Percentiles rank a stretch among this genome's conserved stretches.
These are phyloP conservation scores for Ceratitis capitata DNA, from an alignment of 1,140 invertebrate species.

Conservation along the genomic window DNA sequence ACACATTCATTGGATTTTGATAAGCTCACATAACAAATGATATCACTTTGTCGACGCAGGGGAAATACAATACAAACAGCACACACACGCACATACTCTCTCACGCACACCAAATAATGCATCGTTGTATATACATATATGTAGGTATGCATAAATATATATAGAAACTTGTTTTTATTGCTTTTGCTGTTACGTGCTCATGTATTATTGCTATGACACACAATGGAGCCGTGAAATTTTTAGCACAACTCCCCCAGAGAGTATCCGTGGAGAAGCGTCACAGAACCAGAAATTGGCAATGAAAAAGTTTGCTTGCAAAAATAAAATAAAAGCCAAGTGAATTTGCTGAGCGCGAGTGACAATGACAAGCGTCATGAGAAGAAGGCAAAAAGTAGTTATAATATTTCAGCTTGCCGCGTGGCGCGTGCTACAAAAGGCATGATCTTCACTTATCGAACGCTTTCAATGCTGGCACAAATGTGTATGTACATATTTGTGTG, in stretches of 20 bases:
- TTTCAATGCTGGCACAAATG: not conserved
- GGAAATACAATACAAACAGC: not conserved
- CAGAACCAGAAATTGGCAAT: slow-evolving; percentile 8
- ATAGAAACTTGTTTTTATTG: not conserved
- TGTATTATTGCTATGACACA: slow-evolving; percentile 6
- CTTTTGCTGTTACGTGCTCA: not conserved
- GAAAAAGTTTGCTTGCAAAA: not conserved
- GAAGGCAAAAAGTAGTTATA: not conserved
- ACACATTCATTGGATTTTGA: slow-evolving; percentile 32
- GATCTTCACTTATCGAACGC: not conserved
- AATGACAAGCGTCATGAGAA: not conserved
- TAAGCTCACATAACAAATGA: slow-evolving; percentile 35
- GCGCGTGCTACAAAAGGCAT: not conserved
- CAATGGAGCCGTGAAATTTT: slow-evolving; percentile 24
- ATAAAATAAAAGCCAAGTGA: not conserved
- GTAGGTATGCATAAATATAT: not conserved
- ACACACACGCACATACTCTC: not conserved
- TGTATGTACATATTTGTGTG: not conserved
- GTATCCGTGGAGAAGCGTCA: too few relatives aligned
- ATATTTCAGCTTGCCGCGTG: not conserved
- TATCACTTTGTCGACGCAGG: not conserved
- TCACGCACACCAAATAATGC: not conserved
- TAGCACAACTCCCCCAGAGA: not conserved
- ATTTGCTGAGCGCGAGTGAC: not conserved
- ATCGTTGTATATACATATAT: not conserved